Evolutionary conservation across 2,113 vertebrate species (phyloP).

Genomic region (Indicator maculatus): DNA sequence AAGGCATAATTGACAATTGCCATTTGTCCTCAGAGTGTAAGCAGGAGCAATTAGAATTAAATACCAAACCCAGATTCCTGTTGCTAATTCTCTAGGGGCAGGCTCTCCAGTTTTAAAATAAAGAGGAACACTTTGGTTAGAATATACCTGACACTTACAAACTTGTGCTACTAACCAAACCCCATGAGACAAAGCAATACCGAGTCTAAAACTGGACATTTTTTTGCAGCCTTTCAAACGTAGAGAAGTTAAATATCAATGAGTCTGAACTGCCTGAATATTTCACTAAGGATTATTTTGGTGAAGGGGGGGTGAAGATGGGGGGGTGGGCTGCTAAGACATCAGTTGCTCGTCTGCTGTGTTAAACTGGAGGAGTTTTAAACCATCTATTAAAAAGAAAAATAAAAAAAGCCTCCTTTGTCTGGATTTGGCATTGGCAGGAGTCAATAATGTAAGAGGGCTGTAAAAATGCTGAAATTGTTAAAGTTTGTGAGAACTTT

Average conservation of each 20-base stretch:
- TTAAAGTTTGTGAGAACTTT: conserved; percentile 74
- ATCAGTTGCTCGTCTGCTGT: conserved; percentile 47
- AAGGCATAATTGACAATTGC: conserved; percentile 41
- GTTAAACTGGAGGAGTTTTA: conserved; percentile 24
- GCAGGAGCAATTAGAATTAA: conserved; percentile 44
- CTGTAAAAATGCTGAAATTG: conserved; percentile 46
- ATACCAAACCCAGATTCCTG: not conserved
- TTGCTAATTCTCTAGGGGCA: not conserved
- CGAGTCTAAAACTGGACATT: not conserved
- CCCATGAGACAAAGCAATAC: not conserved
- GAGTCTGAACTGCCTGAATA: not conserved
- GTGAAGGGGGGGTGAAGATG: too few relatives aligned
- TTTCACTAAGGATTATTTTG: not conserved
- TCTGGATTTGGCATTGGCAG: conserved; percentile 65
- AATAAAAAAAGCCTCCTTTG: conserved; percentile 59
- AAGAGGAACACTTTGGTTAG: not conserved
- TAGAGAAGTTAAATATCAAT: not conserved
- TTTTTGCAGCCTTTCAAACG: not conserved
- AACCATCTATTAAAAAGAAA: conserved; percentile 59
- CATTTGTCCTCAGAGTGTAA: conserved; percentile 35
- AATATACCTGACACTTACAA: not conserved
- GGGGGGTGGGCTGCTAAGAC: not conserved
- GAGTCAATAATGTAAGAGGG: conserved; percentile 53
- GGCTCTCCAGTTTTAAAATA: not conserved
- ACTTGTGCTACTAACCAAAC: not conserved